Evolutionary conservation across 2,797 vertebrate species (phyloP), one percentile per base, ranked within the genome.

Genomic region (Paedocypris micromegethes): DNA sequence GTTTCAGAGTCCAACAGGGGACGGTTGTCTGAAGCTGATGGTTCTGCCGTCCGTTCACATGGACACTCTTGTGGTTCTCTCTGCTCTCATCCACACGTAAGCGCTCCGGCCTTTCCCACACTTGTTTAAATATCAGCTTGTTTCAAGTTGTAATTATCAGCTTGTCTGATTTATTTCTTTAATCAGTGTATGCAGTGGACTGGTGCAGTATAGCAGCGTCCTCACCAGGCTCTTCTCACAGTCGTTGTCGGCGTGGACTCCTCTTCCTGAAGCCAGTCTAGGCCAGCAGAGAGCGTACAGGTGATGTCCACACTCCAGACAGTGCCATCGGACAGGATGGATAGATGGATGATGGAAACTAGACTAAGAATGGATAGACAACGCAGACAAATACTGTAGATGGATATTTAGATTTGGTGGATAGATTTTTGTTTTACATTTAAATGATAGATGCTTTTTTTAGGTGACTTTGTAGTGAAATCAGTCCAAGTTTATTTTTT

Each of bases 261-360:
- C 90, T 4, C 67, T 75, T 0, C 80, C 88, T 2, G 88, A 91
- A 72, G 65, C 78, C 62, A 85, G 79, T 41, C 75, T 87, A 5
- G 93, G 93, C 9, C 93, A 93, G 68, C 93, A 94, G 78, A 88
- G 89, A 78, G 89, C 92, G 3, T 94, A 91, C 86, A 93, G 93
- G 93, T 96, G 74, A 44, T 40, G 46, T 38, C 42, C 2, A 58
- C 46, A 40, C n/a, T 3, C 8, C 38, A 45, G 7, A 6, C 6
- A 57, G 37, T 1, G 7, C 51, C 23, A 23, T 23, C 23, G 23
- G 23, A 23, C 23, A 1, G 23, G 23, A 23, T 23, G 23, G 23
- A 1, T 23, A 23, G 23, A 23, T 23, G 23, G 23, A 23, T 23
- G 23, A 23, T 23, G 23, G 23, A 23, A 23, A 23, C 23, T 23